phyloP scores from a whole-genome alignment of 2,888 invertebrate species.

The Eilema griseolum region DNA sequence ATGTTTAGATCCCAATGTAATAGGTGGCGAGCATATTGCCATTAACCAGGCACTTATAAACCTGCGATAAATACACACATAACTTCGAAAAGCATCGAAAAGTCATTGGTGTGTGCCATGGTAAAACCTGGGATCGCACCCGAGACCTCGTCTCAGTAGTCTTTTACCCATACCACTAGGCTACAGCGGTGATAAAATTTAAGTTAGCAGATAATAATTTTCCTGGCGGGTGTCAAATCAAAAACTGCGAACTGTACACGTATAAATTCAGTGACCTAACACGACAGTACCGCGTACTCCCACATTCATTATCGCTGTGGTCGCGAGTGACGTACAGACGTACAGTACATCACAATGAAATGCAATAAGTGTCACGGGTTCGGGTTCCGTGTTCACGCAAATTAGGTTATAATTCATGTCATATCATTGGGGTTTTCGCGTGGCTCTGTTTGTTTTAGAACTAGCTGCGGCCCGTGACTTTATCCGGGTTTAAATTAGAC shows the following conservation, averaged over 20 bases:
- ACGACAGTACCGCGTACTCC: not conserved
- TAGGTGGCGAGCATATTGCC: too few species aligned
- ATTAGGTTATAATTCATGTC: constrained; percentile 15
- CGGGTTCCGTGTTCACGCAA: not conserved
- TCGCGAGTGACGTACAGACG: constrained; percentile 14
- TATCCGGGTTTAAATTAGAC: not conserved
- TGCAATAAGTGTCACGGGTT: constrained; percentile 21
- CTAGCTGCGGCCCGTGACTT: not conserved
- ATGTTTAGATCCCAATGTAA: too few species aligned
- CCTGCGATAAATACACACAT: too few species aligned
- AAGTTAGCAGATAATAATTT: too few species aligned
- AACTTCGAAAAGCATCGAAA: too few species aligned
- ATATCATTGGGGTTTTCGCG: not conserved
- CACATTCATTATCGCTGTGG: constrained; percentile 13
- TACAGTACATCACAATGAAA: constrained; percentile 19
- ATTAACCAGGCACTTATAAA: too few species aligned
- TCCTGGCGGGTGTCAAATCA: too few species aligned
- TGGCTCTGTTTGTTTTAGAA: constrained; percentile 13
- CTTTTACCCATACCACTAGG: too few species aligned
- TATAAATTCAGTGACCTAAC: not conserved
- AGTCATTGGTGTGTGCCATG: too few species aligned
- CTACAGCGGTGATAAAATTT: too few species aligned
- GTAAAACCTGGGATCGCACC: too few species aligned
- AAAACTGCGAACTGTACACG: not conserved
- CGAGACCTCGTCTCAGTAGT: too few species aligned